phyloP scores from a whole-genome alignment of 2,113 vertebrate genomes.

The Centropus unirufus region DNA sequence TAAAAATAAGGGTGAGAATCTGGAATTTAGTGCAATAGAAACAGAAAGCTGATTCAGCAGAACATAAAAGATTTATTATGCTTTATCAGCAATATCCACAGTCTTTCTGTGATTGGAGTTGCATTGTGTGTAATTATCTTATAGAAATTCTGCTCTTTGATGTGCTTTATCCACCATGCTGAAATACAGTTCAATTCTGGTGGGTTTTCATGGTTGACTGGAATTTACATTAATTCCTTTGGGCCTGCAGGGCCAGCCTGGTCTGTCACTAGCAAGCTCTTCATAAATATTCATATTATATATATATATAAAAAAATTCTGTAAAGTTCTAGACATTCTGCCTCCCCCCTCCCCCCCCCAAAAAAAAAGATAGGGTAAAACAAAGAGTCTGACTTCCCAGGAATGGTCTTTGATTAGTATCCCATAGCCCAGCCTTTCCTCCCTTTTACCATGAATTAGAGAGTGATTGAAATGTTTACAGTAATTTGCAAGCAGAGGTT shows the following conservation, averaged over 20 bases:
- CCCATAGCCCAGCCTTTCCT: not conserved
- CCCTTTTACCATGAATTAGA: not conserved
- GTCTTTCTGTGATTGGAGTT: constrained; percentile 73
- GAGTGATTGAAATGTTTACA: constrained; percentile 43
- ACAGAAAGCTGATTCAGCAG: constrained; percentile 66
- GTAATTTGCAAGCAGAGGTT: constrained; percentile 42
- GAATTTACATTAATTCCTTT: constrained; percentile 64
- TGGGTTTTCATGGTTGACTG: constrained; percentile 55
- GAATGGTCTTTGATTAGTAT: not conserved
- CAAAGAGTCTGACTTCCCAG: not conserved
- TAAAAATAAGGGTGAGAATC: constrained; percentile 11
- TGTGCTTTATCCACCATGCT: constrained; percentile 69
- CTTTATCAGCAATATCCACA: constrained; percentile 77
- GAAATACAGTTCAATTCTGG: constrained; percentile 73
- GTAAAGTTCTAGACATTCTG: not conserved
- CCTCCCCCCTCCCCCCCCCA: not conserved
- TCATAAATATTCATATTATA: constrained; percentile 69
- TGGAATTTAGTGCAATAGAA: not conserved
- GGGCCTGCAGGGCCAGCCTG: constrained; percentile 53
- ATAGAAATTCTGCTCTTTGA: constrained; percentile 73
- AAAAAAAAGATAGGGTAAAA: not conserved
- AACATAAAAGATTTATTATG: constrained; percentile 64
- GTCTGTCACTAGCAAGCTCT: constrained; percentile 44
- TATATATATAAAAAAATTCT: not conserved
- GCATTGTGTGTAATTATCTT: constrained; percentile 76